phyloP scores from a whole-genome alignment of 2,888 invertebrate species.

The Polyploca ridens region DNA sequence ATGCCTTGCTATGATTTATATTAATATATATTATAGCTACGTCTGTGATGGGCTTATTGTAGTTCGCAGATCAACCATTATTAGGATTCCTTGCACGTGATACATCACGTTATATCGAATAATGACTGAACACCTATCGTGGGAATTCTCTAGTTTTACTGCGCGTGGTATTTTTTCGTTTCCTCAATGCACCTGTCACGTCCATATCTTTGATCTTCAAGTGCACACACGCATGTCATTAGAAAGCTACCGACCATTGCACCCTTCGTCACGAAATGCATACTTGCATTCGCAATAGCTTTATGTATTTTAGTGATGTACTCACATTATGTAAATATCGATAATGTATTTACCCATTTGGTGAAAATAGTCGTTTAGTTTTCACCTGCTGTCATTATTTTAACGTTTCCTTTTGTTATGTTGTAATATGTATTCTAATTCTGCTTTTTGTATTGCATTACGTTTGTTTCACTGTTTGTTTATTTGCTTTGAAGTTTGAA shows the following conservation, averaged over 20 bases:
- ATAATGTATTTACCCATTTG: background rate
- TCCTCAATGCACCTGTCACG: slow-evolving; percentile 5
- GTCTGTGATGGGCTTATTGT: too few relatives aligned
- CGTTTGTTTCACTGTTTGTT: background rate
- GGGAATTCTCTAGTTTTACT: background rate
- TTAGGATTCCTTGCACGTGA: too few relatives aligned
- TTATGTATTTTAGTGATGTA: slow-evolving; percentile 16
- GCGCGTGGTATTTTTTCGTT: background rate
- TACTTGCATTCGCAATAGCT: slow-evolving; percentile 11
- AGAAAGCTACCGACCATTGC: slow-evolving; percentile 13
- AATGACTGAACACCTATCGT: background rate
- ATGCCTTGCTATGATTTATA: too few relatives aligned
- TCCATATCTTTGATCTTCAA: slow-evolving; percentile 28
- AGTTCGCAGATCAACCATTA: too few relatives aligned
- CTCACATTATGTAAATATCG: background rate
- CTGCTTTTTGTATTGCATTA: background rate
- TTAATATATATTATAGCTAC: too few relatives aligned
- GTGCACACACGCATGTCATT: slow-evolving; percentile 10
- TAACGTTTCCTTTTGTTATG: slow-evolving; percentile 1
- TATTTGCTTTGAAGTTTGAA: background rate
- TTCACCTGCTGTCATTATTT: background rate
- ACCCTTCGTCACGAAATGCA: slow-evolving; percentile 12
- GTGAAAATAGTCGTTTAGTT: background rate
- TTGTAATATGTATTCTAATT: slow-evolving; percentile 3
- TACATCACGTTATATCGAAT: too few relatives aligned